These are phyloP conservation scores for Lacerta bilineata DNA, from an alignment of 2,797 vertebrate species.

Conservation along the genomic window DNA sequence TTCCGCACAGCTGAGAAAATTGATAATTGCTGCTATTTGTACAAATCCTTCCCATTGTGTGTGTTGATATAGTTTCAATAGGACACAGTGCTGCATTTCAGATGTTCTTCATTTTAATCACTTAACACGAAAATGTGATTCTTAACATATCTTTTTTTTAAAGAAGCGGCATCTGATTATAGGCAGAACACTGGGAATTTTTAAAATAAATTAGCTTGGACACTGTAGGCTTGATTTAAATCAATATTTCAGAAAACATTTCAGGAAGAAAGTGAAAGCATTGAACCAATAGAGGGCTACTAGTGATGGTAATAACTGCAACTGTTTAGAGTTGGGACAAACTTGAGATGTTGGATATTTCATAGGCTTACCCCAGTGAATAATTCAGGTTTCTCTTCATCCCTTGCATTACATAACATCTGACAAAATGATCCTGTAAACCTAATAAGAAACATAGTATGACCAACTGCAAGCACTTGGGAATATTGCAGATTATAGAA, in stretches of 20 bases:
- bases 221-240: conserved; percentile 41
- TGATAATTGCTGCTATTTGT: conserved; percentile 67
- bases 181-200: conserved; percentile 35
- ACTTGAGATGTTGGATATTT: not conserved
- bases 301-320: not conserved
- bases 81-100: conserved; percentile 49
- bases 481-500: not conserved
- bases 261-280: not conserved
- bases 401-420: not conserved
- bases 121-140: conserved; percentile 53
- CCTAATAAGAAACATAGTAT: not conserved
- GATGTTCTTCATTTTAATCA: conserved; percentile 47
- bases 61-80: conserved; percentile 64
- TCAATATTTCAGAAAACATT: conserved; percentile 6
- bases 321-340: not conserved
- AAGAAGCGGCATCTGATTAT: conserved; percentile 40
- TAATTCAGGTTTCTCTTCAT: not conserved
- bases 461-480: too few species aligned
- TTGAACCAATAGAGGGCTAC: not conserved
- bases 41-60: conserved; percentile 64
- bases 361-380: not conserved
- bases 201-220: conserved; percentile 25
- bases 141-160: conserved; percentile 47
- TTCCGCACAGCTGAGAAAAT: conserved; percentile 55
- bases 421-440: not conserved